Conservation (phyloP, 1,140 invertebrate species). For the Bursaphelenchus mucronatus region DNA sequence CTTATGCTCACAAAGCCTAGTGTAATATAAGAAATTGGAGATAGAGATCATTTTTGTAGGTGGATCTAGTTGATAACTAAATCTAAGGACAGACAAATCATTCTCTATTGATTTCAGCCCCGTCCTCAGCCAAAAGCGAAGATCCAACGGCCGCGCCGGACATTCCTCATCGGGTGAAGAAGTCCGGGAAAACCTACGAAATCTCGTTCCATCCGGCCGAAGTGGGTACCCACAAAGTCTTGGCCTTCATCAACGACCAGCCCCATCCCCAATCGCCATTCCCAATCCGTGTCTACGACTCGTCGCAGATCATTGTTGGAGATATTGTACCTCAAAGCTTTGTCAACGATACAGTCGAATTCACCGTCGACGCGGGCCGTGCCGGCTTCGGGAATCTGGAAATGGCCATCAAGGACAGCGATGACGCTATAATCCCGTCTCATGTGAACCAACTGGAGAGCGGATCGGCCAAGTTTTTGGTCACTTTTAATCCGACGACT, state of each 20-base stretch:
- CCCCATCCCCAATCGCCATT: constrained; percentile 62
- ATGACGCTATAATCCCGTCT: constrained; percentile 53
- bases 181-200: constrained; percentile 56
- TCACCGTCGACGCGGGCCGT: constrained; percentile 62
- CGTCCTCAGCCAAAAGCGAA: constrained; percentile 15
- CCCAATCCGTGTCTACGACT: constrained; percentile 62
- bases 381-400: constrained; percentile 65
- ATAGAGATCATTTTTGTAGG: no score
- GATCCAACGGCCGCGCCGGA: constrained; percentile 21
- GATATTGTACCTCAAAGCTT: constrained; percentile 58
- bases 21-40: no score
- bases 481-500: constrained; percentile 62
- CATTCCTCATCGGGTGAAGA: constrained; percentile 49
- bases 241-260: constrained; percentile 58
- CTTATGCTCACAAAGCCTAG: no score
- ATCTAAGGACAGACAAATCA: no score
- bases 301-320: constrained; percentile 62
- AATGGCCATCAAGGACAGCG: constrained; percentile 61
- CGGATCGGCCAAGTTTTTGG: constrained; percentile 62
- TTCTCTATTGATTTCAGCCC: neutral
- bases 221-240: constrained; percentile 54
- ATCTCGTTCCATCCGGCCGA: constrained; percentile 57
- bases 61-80: no score
- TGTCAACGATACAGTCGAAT: constrained; percentile 60
- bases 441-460: constrained; percentile 57